These are phyloP conservation scores for Staurois parvus DNA, from an alignment of 2,797 vertebrate species.

Conservation along the genomic window DNA sequence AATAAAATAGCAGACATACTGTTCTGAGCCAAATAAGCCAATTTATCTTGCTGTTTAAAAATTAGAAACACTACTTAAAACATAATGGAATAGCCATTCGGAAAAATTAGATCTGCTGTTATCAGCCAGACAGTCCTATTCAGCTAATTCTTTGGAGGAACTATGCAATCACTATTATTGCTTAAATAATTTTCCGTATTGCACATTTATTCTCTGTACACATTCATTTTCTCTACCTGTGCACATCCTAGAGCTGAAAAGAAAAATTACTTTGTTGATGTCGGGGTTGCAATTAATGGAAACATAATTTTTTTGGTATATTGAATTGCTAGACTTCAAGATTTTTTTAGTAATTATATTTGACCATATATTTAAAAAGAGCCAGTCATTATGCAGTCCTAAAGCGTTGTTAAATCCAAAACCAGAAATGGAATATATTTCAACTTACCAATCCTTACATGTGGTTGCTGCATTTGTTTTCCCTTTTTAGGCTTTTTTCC, in stretches of 20 bases:
- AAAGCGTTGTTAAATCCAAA: too few relatives aligned
- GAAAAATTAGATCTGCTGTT: conserved; percentile 26
- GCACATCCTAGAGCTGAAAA: background rate
- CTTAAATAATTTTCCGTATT: conserved; percentile 18
- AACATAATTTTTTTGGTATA: background rate
- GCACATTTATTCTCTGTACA: background rate
- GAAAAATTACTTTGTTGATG: too few relatives aligned
- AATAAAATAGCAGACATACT: conserved; percentile 36
- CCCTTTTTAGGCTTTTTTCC: too few relatives aligned
- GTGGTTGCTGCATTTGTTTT: too few relatives aligned
- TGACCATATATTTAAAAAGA: too few relatives aligned
- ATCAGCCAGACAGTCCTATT: conserved; percentile 4
- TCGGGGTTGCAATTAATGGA: background rate
- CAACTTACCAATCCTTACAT: too few relatives aligned
- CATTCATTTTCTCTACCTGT: background rate
- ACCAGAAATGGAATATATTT: too few relatives aligned
- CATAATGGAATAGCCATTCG: conserved; percentile 27
- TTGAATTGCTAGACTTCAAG: too few relatives aligned
- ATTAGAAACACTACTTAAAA: conserved; percentile 24
- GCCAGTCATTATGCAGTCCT: too few relatives aligned
- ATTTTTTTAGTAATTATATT: too few relatives aligned
- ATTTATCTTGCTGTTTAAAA: conserved; percentile 34
- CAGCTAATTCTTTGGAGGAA: conserved; percentile 17
- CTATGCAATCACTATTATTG: conserved; percentile 18
- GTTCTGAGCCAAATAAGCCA: conserved; percentile 16